These are phyloP conservation scores for Pelochelys cantorii DNA, from an alignment of 2,797 vertebrate species.

Conservation along the genomic window DNA sequence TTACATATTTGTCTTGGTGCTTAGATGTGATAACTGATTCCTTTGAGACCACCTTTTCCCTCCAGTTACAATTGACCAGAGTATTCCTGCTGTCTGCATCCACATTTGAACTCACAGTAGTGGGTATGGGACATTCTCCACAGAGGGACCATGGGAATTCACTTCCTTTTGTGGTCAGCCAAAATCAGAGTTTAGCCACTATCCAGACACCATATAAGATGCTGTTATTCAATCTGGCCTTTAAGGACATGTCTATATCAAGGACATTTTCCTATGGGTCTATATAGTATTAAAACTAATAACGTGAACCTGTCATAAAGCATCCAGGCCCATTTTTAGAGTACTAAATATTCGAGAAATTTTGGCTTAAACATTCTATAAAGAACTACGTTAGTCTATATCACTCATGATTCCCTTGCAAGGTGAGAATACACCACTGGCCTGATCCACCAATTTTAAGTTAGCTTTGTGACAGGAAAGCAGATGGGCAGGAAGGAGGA, in stretches of 20 bases:
- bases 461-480: background rate
- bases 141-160: background rate
- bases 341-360: constrained; percentile 23
- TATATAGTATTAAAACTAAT: background rate
- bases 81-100: background rate
- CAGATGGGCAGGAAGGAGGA: background rate
- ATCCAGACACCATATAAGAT: background rate
- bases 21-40: background rate
- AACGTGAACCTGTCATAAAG: background rate
- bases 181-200: background rate
- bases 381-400: background rate
- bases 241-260: background rate
- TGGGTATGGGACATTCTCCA: background rate
- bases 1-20: background rate
- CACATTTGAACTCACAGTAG: background rate
- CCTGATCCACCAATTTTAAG: background rate
- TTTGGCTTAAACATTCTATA: background rate
- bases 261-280: background rate
- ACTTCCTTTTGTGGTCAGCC: background rate
- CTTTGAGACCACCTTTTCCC: background rate
- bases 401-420: background rate
- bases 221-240: background rate
- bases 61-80: background rate
- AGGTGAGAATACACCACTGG: background rate
- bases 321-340: constrained; percentile 30